A percentile compares a stretch with the other conserved stretches of the same genome.
Evolutionary conservation across 2,797 vertebrate species (phyloP).

Genomic region (Eleutherodactylus coqui): DNA sequence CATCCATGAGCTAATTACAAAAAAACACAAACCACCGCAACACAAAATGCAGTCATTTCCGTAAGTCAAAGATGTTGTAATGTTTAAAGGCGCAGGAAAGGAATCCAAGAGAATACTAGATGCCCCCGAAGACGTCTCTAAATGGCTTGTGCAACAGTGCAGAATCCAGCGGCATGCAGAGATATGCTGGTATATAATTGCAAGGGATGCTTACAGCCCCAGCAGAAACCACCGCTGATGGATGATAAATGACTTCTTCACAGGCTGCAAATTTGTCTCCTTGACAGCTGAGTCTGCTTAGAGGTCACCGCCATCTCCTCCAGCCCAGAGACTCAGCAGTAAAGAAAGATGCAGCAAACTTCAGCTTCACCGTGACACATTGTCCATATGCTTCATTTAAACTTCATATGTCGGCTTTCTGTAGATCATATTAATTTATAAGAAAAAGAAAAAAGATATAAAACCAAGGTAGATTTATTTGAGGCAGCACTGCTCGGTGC

Average conservation of each 20-base stretch:
- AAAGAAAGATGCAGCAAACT: slow-evolving; percentile 37
- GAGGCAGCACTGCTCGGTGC: background rate
- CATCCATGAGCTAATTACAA: background rate
- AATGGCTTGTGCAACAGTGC: slow-evolving; percentile 55
- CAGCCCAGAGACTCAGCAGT: slow-evolving; percentile 50
- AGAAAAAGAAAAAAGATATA: background rate
- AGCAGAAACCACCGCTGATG: slow-evolving; percentile 68
- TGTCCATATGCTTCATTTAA: slow-evolving; percentile 36
- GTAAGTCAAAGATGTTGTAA: background rate
- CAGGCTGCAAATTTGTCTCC: slow-evolving; percentile 72
- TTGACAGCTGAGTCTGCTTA: slow-evolving; percentile 71
- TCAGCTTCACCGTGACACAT: slow-evolving; percentile 31
- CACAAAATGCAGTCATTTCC: background rate
- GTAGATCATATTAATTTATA: slow-evolving; percentile 3
- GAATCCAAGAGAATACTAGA: slow-evolving; percentile 31
- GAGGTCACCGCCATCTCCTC: slow-evolving; percentile 65
- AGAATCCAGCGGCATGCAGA: slow-evolving; percentile 62
- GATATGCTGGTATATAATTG: slow-evolving; percentile 61
- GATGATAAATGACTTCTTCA: slow-evolving; percentile 72
- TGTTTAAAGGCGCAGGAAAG: background rate
- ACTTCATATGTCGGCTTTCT: slow-evolving; percentile 24
- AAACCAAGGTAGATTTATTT: background rate
- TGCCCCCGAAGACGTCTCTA: slow-evolving; percentile 46
- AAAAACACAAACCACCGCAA: background rate
- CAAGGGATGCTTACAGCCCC: slow-evolving; percentile 56